A percentile compares a stretch with the other conserved stretches of the same genome.
phyloP scores from a whole-genome alignment of 2,797 vertebrate genomes.

The Acipenser oxyrinchus region DNA sequence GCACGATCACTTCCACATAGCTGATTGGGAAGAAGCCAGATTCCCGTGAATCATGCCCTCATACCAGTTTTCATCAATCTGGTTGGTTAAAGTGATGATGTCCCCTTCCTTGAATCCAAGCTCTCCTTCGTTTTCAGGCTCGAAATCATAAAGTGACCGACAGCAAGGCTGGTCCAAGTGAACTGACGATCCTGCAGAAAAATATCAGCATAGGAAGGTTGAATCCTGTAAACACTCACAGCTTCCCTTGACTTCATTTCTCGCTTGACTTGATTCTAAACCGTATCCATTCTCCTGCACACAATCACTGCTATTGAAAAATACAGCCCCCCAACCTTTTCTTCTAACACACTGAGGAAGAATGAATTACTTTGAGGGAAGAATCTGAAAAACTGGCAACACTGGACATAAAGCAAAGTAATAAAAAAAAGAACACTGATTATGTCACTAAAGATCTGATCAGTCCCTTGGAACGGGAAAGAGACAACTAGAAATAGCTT shows the following conservation, averaged over 20 bases:
- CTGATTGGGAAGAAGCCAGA: slow-evolving; percentile 95
- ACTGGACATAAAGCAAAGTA: too few species aligned
- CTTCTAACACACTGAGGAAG: too few species aligned
- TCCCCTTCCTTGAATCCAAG: slow-evolving; percentile 92
- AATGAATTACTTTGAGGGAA: too few species aligned
- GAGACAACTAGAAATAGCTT: too few species aligned
- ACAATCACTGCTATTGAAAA: neutral
- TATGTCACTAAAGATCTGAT: too few species aligned
- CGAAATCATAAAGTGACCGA: slow-evolving; percentile 85
- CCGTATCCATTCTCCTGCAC: neutral
- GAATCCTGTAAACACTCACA: too few species aligned
- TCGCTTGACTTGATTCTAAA: too few species aligned
- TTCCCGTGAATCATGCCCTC: slow-evolving; percentile 84
- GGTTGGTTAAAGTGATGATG: slow-evolving; percentile 89
- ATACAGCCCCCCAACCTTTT: too few species aligned
- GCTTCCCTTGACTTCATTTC: too few species aligned
- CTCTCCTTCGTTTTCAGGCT: slow-evolving; percentile 88
- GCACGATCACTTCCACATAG: slow-evolving; percentile 87
- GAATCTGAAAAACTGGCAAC: too few species aligned
- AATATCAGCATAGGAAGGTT: neutral
- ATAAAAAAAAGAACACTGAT: too few species aligned
- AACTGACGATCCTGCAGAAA: slow-evolving; percentile 58
- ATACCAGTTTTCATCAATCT: slow-evolving; percentile 96
- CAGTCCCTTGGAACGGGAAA: too few species aligned
- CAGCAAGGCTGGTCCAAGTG: slow-evolving; percentile 85